Conservation (phyloP, 2,888 invertebrate species). For the Coleophora flavipennella region DNA sequence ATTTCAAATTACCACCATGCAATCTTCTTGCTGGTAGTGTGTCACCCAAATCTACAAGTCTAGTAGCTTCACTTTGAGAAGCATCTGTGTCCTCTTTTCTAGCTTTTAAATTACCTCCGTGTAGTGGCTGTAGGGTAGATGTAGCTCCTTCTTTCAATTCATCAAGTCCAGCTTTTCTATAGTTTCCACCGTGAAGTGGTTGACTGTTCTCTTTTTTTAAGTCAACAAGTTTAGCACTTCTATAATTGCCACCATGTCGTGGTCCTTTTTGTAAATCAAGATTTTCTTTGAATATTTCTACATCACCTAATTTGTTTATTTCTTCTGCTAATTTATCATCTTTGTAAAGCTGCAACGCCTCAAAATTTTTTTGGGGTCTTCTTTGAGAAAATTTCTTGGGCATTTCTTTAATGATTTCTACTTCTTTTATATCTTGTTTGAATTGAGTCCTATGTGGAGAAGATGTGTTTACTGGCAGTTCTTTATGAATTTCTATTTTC, state of each 20-base stretch:
- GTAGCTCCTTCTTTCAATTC: no score
- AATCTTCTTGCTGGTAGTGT: slow-evolving; percentile 18
- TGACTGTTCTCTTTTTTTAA: slow-evolving; percentile 18
- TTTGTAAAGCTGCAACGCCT: slow-evolving; percentile 49
- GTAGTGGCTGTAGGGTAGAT: neutral
- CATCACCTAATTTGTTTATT: slow-evolving; percentile 51
- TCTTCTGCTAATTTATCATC: slow-evolving; percentile 57
- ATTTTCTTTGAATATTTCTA: slow-evolving; percentile 55
- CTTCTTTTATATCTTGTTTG: slow-evolving; percentile 57
- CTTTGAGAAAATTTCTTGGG: slow-evolving; percentile 23
- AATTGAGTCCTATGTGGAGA: slow-evolving; percentile 49
- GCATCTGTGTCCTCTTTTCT: slow-evolving; percentile 32
- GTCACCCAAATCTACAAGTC: slow-evolving; percentile 29
- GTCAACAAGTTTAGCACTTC: slow-evolving; percentile 28
- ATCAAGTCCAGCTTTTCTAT: no score
- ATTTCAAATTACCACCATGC: slow-evolving; percentile 33
- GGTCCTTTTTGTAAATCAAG: slow-evolving; percentile 44
- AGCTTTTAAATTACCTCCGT: slow-evolving; percentile 13
- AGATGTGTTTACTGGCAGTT: slow-evolving; percentile 44
- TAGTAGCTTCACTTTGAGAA: slow-evolving; percentile 40
- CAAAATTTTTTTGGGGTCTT: slow-evolving; percentile 35
- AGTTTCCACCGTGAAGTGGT: slow-evolving; percentile 1
- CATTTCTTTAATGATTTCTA: slow-evolving; percentile 56
- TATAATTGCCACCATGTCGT: slow-evolving; percentile 62
- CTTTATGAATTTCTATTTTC: slow-evolving; percentile 57